phyloP scores from a whole-genome alignment of 2,888 invertebrate species.

The Tetragnatha montana region DNA sequence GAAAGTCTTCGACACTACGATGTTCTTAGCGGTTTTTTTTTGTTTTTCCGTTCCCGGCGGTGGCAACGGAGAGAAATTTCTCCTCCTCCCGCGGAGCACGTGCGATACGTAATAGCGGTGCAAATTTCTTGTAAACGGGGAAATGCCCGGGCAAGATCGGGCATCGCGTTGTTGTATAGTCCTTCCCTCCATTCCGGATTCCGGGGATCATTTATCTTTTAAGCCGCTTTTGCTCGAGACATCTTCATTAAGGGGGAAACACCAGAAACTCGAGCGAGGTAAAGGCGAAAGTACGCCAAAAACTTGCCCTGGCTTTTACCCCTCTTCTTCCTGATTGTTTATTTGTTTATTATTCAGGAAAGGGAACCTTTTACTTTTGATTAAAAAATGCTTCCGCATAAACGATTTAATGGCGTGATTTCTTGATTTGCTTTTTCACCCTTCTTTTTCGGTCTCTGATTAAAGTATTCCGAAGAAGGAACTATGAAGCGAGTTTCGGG shows the following conservation, averaged over 20 bases:
- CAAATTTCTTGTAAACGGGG: conserved; percentile 41
- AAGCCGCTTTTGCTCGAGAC: conserved; percentile 61
- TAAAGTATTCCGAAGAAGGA: conserved; percentile 53
- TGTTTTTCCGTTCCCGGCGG: background rate
- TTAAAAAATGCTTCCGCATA: conserved; percentile 69
- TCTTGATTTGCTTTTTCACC: conserved; percentile 65
- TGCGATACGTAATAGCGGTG: conserved; percentile 58
- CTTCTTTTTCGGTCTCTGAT: conserved; percentile 47
- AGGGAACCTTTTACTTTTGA: conserved; percentile 66
- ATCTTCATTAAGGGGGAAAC: conserved; percentile 67
- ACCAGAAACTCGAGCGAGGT: conserved; percentile 57
- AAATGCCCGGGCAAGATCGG: conserved; percentile 22
- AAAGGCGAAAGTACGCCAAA: conserved; percentile 28
- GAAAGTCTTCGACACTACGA: conserved; percentile 37
- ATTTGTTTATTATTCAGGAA: conserved; percentile 56
- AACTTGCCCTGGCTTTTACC: conserved; percentile 9
- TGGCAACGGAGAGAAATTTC: background rate
- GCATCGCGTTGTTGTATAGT: conserved; percentile 23
- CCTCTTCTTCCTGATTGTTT: conserved; percentile 40
- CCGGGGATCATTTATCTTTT: conserved; percentile 66
- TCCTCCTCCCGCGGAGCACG: conserved; percentile 6
- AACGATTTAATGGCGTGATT: conserved; percentile 71
- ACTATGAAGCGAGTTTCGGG: conserved; percentile 6
- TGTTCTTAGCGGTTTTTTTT: conserved; percentile 1
- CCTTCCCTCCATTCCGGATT: conserved; percentile 38